Evolutionary conservation across 2,113 vertebrate species (phyloP).

Genomic region (Microcebus griseorufus): DNA sequence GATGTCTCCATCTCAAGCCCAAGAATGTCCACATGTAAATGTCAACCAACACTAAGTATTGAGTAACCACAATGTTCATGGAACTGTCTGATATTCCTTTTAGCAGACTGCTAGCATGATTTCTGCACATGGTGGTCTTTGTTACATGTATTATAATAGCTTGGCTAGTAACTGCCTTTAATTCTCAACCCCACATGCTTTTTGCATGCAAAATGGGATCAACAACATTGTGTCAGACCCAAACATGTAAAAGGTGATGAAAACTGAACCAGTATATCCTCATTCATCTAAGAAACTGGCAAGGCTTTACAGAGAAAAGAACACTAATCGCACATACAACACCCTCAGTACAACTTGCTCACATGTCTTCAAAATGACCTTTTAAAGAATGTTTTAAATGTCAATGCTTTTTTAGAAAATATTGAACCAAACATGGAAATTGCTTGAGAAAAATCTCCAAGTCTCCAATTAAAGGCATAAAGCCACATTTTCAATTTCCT

Average conservation of each 20-base stretch:
- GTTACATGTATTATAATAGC: constrained; percentile 29
- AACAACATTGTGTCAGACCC: constrained; percentile 39
- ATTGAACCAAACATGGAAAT: constrained; percentile 58
- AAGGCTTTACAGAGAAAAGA: constrained; percentile 39
- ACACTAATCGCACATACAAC: constrained; percentile 36
- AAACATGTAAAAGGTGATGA: constrained; percentile 37
- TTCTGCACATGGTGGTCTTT: constrained; percentile 55
- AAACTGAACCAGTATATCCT: constrained; percentile 52
- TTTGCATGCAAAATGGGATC: constrained; percentile 51
- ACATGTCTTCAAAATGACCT: constrained; percentile 66
- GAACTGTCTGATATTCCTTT: constrained; percentile 55
- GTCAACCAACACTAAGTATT: constrained; percentile 24
- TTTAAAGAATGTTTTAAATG: constrained; percentile 69
- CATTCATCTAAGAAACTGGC: constrained; percentile 59
- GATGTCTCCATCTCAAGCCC: not conserved
- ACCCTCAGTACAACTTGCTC: constrained; percentile 11
- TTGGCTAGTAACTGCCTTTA: constrained; percentile 53
- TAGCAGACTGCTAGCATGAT: constrained; percentile 33
- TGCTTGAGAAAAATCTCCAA: constrained; percentile 32
- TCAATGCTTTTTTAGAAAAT: constrained; percentile 53
- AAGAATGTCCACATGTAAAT: constrained; percentile 17
- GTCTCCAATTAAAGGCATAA: not conserved
- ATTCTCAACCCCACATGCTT: constrained; percentile 50
- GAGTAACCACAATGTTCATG: constrained; percentile 10
- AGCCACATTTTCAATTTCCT: not conserved